Evolutionary conservation across 2,113 vertebrate genomes (phyloP), one percentile per base, ranked within the genome.

Genomic region (Cheirogaleus medius): DNA sequence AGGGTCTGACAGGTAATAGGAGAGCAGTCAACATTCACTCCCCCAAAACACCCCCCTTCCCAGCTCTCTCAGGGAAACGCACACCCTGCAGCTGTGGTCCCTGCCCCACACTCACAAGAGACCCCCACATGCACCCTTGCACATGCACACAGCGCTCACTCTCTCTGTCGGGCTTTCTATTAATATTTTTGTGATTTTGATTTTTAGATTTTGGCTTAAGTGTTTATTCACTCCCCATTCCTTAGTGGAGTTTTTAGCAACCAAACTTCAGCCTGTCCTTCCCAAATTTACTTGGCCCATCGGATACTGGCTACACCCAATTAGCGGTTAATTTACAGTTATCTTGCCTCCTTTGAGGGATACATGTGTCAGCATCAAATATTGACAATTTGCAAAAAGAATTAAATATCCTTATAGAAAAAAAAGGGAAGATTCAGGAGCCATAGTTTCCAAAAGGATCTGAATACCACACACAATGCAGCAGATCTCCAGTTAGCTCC

Each of bases 81-180:
- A 34, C 0, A 1, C 13, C 44, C 68, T 20, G 6, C 49, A 54
- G 73, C 17, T 14, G 23, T 0, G 34, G 32, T n/a, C 8, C 34
- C 49, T 42, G n/a, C 27, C 27, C 37, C 49, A 56, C 3, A 1
- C 3, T 23, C 5, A 17, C 4, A 1, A 32, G 20, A 27, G 32
- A 84, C 20, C 34, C 47, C 89, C 87, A 18, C 18, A 29, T 3
- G 29, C 9, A 68, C 25, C 14, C 1, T n/a, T 25, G 0, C 25
- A 21, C 23, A 4, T 0, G 1, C 32, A 5, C 0, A 0, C 27
- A 21, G 37, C 1, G 6, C 44, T 92, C 23, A 0, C 4, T 17
- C 12, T 64, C 25, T 49, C 4, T 1, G 0, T 21, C 49, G 17
- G 64, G 32, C 23, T 95, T 85, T 58, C 54, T 77, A 63, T 54